Percentiles rank a stretch among this genome's conserved stretches.
These are phyloP conservation scores for Oncorhynchus kisutch DNA, from an alignment of 2,113 vertebrate genomes.

Conservation along the genomic window DNA sequence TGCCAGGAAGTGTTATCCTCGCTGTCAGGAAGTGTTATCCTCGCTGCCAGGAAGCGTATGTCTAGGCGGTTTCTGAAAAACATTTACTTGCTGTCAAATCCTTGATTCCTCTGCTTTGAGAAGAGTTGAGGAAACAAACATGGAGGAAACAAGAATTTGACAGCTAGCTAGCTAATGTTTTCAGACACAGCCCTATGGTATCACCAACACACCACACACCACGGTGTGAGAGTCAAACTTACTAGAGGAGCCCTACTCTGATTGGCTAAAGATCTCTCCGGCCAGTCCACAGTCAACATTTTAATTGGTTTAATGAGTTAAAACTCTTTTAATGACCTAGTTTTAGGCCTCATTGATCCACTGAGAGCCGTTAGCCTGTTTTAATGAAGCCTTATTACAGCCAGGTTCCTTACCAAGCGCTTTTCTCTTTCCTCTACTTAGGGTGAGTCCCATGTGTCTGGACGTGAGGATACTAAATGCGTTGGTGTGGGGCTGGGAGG, in stretches of 20 bases:
- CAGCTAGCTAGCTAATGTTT: too few relatives aligned
- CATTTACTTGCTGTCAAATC: slow-evolving; percentile 4
- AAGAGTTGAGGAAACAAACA: too few relatives aligned
- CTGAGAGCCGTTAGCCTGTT: slow-evolving; percentile 15
- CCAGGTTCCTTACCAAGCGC: background rate
- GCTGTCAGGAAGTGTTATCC: too few relatives aligned
- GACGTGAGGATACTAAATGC: background rate
- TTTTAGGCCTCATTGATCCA: slow-evolving; percentile 29
- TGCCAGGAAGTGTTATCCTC: too few relatives aligned
- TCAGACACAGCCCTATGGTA: too few relatives aligned
- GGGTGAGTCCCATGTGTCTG: background rate
- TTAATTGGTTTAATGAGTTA: slow-evolving; percentile 31
- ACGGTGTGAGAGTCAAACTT: background rate
- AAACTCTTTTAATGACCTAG: slow-evolving; percentile 22
- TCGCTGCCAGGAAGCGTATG: background rate
- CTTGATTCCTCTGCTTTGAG: too few relatives aligned
- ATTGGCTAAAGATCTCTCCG: background rate
- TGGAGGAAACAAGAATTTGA: too few relatives aligned
- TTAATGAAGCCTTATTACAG: slow-evolving; percentile 18
- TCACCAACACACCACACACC: slow-evolving; percentile 5
- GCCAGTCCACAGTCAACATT: slow-evolving; percentile 24
- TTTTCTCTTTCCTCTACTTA: background rate
- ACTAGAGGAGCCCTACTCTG: background rate
- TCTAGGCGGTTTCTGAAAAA: too few relatives aligned
- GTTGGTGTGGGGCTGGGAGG: background rate